Evolutionary conservation across 2,888 invertebrate genomes (phyloP).

Genomic region (Petrophora chlorosata): DNA sequence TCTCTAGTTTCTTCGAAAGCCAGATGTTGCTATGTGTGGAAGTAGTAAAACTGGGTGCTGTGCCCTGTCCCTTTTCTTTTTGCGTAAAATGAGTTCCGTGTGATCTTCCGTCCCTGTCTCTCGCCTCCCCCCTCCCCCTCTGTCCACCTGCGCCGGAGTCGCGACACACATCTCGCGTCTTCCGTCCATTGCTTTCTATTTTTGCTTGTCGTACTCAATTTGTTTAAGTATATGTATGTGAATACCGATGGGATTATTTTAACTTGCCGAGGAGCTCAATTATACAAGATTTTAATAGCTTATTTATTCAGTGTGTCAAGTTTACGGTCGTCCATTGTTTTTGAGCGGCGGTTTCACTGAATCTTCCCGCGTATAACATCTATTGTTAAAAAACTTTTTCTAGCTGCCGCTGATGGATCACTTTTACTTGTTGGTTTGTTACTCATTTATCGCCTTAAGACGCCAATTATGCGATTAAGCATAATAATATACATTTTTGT

Average conservation of each 20-base stretch:
- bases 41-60: conserved; percentile 61
- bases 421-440: conserved; percentile 32
- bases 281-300: conserved; percentile 29
- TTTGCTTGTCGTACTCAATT: conserved; percentile 71
- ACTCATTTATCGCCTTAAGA: conserved; percentile 29
- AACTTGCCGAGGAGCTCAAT: conserved; percentile 32
- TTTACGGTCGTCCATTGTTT: conserved; percentile 56
- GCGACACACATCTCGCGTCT: conserved; percentile 76
- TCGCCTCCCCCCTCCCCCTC: conserved; percentile 50
- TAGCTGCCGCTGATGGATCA: conserved; percentile 27
- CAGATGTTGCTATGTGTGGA: conserved; percentile 64
- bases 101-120: conserved; percentile 58
- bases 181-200: conserved; percentile 81
- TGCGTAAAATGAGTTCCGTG: conserved; percentile 57
- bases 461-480: conserved; percentile 31
- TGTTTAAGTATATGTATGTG: conserved; percentile 53
- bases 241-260: conserved; percentile 49
- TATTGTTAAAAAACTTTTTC: conserved; percentile 37
- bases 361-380: conserved; percentile 38
- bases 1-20: conserved; percentile 72
- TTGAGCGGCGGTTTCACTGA: conserved; percentile 44
- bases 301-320: conserved; percentile 49
- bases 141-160: conserved; percentile 70
- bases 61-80: conserved; percentile 68
- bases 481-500: too few species aligned